Percentiles rank a stretch among this genome's conserved stretches.
phyloP scores from a whole-genome alignment of 2,113 vertebrate species.

The Anarhynchus alexandrinus region DNA sequence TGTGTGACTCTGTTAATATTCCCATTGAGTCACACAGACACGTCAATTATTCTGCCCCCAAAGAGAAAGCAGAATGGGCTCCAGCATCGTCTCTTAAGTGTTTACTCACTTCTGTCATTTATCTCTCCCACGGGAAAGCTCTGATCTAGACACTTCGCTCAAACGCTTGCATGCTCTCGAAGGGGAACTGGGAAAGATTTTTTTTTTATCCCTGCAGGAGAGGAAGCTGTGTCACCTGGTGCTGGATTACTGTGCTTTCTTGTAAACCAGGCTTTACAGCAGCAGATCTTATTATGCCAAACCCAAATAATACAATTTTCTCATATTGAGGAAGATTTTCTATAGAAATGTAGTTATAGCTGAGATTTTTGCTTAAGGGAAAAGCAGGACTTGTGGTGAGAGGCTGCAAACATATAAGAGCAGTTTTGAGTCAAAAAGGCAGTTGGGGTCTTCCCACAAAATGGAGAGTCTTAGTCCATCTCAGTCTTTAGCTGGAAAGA shows the following conservation, averaged over 20 bases:
- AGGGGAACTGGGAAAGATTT: not conserved
- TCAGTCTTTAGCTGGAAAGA: not conserved
- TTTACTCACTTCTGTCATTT: not conserved
- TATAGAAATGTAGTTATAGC: not conserved
- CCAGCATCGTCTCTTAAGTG: not conserved
- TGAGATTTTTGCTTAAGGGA: not conserved
- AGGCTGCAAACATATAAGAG: not conserved
- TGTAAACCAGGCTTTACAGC: not conserved
- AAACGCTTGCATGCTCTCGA: rapidly evolving
- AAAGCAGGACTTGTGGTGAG: not conserved
- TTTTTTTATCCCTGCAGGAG: not conserved
- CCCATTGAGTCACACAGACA: not conserved
- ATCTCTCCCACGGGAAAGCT: not conserved
- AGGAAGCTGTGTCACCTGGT: not conserved
- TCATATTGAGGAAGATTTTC: not conserved
- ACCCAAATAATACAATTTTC: not conserved
- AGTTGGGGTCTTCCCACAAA: not conserved
- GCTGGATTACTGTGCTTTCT: not conserved
- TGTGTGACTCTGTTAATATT: not conserved
- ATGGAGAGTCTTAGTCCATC: not conserved
- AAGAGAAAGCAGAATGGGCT: not conserved
- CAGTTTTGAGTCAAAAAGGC: not conserved
- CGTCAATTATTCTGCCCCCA: not conserved
- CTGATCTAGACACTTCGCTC: not conserved
- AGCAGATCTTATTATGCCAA: not conserved